Percentiles rank a stretch among this genome's conserved stretches.
Conservation (phyloP, 92 coral and sea anemone genomes). For the Paragorgia papillata region DNA sequence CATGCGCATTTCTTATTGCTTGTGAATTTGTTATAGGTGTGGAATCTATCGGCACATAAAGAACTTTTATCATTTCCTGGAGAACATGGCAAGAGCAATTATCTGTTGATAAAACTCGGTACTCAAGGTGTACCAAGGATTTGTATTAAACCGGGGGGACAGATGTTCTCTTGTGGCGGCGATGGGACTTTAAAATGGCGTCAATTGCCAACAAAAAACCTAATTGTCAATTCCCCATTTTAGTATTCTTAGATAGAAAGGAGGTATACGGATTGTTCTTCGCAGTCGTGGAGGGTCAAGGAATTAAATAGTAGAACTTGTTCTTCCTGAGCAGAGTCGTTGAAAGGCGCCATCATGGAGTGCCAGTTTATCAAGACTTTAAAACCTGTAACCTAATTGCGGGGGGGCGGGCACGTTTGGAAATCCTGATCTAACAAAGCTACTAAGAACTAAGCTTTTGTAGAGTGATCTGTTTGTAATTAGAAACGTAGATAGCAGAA, state of each 20-base stretch:
- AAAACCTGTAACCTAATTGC: no score
- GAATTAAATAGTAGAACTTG: background rate
- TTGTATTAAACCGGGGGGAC: conserved; percentile 72
- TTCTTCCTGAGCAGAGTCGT: no score
- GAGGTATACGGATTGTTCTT: background rate
- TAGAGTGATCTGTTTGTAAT: no score
- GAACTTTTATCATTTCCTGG: conserved; percentile 82
- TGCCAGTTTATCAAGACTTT: no score
- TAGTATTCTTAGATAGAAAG: conserved; percentile 12
- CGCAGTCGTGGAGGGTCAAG: background rate
- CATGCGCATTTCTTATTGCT: no score
- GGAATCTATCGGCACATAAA: conserved; percentile 94
- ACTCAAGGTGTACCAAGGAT: conserved; percentile 92
- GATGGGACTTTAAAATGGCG: conserved; percentile 95
- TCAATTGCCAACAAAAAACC: conserved; percentile 78
- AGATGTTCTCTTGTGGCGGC: conserved; percentile 91
- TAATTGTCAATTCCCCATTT: conserved; percentile 71
- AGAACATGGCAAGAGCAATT: conserved; percentile 87
- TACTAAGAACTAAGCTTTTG: no score
- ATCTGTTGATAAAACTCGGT: conserved; percentile 77
- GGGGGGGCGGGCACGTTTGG: no score
- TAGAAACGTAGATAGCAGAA: no score
- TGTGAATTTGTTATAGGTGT: conserved; percentile 70
- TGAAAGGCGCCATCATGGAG: no score
- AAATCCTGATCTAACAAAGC: no score